These are phyloP conservation scores for Tapirus indicus DNA, from an alignment of 2,797 vertebrate genomes.

Conservation along the genomic window DNA sequence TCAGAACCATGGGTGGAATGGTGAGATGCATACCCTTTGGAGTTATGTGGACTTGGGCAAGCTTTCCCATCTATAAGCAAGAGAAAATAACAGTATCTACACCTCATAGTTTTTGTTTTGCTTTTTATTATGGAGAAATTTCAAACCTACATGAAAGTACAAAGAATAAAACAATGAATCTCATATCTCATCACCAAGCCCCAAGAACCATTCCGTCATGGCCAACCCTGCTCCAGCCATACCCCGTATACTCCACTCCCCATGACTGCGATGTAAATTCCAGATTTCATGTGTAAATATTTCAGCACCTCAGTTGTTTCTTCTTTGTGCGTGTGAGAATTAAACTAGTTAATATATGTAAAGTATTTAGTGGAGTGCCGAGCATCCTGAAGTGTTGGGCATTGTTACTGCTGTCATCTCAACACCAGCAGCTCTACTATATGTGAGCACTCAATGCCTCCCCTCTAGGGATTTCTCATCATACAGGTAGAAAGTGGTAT, in stretches of 20 bases:
- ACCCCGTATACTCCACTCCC: background rate
- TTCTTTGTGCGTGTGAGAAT: background rate
- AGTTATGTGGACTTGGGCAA: background rate
- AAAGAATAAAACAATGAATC: background rate
- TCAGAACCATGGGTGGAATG: background rate
- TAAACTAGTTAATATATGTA: background rate
- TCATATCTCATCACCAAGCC: background rate
- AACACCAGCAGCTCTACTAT: background rate
- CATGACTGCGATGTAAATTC: background rate
- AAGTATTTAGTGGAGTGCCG: background rate
- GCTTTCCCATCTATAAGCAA: background rate
- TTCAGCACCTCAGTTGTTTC: background rate
- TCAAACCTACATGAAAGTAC: background rate
- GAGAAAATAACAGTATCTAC: background rate
- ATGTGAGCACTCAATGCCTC: background rate
- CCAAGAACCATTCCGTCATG: background rate
- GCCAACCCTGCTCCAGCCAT: background rate
- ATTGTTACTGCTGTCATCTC: background rate
- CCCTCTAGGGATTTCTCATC: background rate
- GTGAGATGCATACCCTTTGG: background rate
- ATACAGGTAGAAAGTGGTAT: background rate
- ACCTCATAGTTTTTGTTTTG: background rate
- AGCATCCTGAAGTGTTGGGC: background rate
- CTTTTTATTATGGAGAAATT: slow-evolving; percentile 5
- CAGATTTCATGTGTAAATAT: background rate